These are phyloP conservation scores for Tricholaema leucomelas DNA, from an alignment of 2,113 vertebrate species.

Conservation along the genomic window DNA sequence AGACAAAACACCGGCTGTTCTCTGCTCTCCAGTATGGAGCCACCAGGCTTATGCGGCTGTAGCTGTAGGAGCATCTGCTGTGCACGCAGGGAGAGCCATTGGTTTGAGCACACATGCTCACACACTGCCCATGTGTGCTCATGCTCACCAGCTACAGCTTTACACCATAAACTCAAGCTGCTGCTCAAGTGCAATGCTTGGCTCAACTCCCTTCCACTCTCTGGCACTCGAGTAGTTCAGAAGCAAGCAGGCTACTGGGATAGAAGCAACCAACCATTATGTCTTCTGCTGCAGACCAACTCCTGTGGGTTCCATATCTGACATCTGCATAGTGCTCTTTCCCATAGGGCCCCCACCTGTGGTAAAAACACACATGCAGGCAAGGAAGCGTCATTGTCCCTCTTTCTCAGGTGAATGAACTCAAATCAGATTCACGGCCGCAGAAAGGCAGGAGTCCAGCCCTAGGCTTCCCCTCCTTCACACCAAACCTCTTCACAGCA, in stretches of 20 bases:
- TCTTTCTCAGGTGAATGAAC: neutral
- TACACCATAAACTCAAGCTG: slow-evolving; percentile 51
- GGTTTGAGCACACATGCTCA: neutral
- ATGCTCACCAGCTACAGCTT: neutral
- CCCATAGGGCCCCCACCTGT: accelerated
- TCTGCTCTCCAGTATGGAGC: neutral
- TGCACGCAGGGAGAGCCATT: neutral
- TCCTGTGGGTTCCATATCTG: neutral
- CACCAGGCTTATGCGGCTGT: neutral
- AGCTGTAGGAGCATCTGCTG: slow-evolving; percentile 39
- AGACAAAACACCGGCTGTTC: slow-evolving; percentile 55
- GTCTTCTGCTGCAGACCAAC: neutral
- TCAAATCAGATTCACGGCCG: neutral
- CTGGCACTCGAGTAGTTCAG: neutral
- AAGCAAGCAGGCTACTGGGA: neutral
- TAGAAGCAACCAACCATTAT: neutral
- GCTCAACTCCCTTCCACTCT: slow-evolving; percentile 24
- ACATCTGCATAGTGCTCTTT: neutral
- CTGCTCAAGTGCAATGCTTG: neutral
- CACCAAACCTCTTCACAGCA: neutral
- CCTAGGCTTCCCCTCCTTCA: neutral
- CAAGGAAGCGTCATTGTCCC: neutral
- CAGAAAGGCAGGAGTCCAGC: neutral
- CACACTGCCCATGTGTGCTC: neutral
- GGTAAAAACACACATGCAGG: neutral